Evolutionary conservation across 2,797 vertebrate genomes (phyloP).

Genomic region (Pseudomugil tenellus): DNA sequence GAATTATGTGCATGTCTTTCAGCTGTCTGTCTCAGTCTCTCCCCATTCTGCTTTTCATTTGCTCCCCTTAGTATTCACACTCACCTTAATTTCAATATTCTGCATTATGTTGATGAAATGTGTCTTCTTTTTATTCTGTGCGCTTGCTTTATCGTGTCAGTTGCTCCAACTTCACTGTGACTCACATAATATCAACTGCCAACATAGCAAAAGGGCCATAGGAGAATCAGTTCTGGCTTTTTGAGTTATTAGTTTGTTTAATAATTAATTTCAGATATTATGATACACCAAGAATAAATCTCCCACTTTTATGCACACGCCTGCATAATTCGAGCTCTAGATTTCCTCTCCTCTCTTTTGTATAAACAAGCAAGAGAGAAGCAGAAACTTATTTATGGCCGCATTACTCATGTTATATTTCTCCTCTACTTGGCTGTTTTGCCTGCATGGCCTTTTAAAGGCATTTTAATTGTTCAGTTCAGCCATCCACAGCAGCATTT

Average conservation of each 20-base stretch:
- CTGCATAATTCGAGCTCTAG: conserved; percentile 55
- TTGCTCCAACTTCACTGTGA: conserved; percentile 33
- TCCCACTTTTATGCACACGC: conserved; percentile 63
- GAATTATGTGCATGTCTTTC: conserved; percentile 82
- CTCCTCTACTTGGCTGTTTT: conserved; percentile 44
- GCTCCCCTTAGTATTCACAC: conserved; percentile 42
- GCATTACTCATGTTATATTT: conserved; percentile 65
- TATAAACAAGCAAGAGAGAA: conserved; percentile 58
- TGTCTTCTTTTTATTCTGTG: conserved; percentile 28
- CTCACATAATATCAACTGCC: conserved; percentile 32
- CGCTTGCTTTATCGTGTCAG: conserved; percentile 41
- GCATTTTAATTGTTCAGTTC: conserved; percentile 36
- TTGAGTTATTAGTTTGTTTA: conserved; percentile 72
- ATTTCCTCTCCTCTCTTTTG: conserved; percentile 45
- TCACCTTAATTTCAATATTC: conserved; percentile 47
- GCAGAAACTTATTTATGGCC: conserved; percentile 65
- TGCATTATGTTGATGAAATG: conserved; percentile 51
- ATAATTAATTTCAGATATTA: conserved; percentile 72
- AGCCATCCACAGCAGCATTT: conserved; percentile 29
- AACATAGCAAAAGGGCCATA: conserved; percentile 28
- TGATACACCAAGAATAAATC: conserved; percentile 67
- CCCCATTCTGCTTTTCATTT: conserved; percentile 54
- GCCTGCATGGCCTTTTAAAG: conserved; percentile 41
- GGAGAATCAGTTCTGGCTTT: conserved; percentile 48
- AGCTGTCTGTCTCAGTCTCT: conserved; percentile 74